phyloP scores from a whole-genome alignment of 1,140 invertebrate genomes.

The Bathynomus jamesi region DNA sequence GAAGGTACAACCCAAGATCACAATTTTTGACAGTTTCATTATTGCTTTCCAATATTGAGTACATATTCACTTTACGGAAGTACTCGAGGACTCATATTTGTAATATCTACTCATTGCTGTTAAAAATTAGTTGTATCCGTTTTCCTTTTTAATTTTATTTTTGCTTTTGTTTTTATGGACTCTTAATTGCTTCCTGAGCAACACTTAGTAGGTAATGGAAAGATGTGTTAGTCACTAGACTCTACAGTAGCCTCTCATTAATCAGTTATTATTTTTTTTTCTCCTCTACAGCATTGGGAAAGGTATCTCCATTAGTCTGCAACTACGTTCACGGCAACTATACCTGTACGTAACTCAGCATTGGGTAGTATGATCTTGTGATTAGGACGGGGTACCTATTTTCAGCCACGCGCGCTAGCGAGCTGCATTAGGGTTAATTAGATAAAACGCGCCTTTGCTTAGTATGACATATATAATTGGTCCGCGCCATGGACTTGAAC shows the following conservation, averaged over 20 bases:
- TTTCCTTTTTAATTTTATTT: too few species aligned
- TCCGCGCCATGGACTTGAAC: slow-evolving; percentile 27
- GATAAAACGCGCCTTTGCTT: too few species aligned
- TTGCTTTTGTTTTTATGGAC: background rate
- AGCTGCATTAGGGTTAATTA: slow-evolving; percentile 22
- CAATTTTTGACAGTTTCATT: too few species aligned
- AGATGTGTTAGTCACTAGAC: background rate
- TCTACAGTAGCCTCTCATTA: slow-evolving; percentile 17
- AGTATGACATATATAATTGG: too few species aligned
- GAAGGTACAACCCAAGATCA: too few species aligned
- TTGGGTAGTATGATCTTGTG: slow-evolving; percentile 24
- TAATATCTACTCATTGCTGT: too few species aligned
- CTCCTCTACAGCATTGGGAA: slow-evolving; percentile 65
- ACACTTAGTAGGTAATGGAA: background rate
- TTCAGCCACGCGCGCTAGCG: slow-evolving; percentile 36
- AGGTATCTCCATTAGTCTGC: slow-evolving; percentile 69
- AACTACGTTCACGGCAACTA: slow-evolving; percentile 76
- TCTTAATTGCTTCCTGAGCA: background rate
- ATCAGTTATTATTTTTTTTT: slow-evolving; percentile 43
- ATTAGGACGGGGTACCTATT: slow-evolving; percentile 15
- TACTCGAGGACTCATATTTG: too few species aligned
- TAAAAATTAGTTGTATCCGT: too few species aligned
- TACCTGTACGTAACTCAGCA: slow-evolving; percentile 64
- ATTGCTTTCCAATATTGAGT: too few species aligned
- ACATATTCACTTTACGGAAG: too few species aligned